Conservation (phyloP, 2,113 vertebrate genomes). For the Clarias gariepinus region DNA sequence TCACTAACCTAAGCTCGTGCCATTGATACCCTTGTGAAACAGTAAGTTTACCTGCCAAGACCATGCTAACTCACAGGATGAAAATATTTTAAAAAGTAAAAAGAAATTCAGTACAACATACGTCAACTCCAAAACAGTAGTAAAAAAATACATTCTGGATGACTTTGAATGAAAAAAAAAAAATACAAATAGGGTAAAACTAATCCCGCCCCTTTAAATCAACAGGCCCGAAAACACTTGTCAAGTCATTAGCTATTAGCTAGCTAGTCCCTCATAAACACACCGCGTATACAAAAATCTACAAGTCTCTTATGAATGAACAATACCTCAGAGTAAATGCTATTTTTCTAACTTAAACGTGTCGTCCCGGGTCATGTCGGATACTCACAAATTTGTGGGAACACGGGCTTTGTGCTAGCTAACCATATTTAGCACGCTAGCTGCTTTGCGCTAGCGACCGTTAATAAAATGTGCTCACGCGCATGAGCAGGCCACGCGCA, state of each 20-base stretch:
- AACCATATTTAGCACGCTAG: neutral
- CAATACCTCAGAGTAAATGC: neutral
- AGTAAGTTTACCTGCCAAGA: neutral
- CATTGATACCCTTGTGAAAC: neutral
- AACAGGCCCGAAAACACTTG: conserved; percentile 52
- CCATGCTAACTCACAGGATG: neutral
- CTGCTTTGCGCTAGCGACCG: conserved; percentile 32
- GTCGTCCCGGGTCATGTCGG: too few relatives aligned
- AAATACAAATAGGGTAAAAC: neutral
- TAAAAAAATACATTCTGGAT: neutral
- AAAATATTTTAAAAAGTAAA: neutral
- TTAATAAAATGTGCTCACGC: conserved; percentile 51
- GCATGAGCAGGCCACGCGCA: conserved; percentile 62
- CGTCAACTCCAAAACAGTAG: neutral
- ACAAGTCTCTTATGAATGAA: too few relatives aligned
- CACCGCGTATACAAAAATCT: neutral
- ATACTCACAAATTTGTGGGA: neutral
- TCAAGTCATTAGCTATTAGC: conserved; percentile 52
- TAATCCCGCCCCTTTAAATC: conserved; percentile 50
- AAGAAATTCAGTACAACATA: neutral
- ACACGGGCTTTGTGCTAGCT: neutral
- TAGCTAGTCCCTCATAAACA: neutral
- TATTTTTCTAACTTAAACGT: neutral
- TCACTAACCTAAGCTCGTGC: neutral
- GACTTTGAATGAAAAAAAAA: conserved; percentile 44